Percentiles rank a stretch among this genome's conserved stretches.
phyloP scores from a whole-genome alignment of 2,113 vertebrate genomes.

The Corythornis madagascariensis region DNA sequence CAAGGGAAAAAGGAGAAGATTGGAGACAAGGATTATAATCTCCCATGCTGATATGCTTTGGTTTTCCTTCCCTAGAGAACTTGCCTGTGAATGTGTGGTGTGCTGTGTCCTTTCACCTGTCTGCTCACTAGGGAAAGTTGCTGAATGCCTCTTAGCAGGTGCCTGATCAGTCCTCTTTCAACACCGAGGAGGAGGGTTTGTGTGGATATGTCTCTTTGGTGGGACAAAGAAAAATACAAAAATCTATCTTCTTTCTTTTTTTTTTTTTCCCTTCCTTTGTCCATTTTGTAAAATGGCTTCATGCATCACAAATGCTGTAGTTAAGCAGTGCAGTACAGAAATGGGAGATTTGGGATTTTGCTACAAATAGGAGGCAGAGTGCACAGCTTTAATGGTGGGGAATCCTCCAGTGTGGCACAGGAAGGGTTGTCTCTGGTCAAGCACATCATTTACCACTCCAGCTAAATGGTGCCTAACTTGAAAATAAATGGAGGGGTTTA shows the following conservation, averaged over 20 bases:
- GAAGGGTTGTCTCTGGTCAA: neutral
- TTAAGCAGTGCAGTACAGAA: neutral
- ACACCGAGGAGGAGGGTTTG: neutral
- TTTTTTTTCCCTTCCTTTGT: too few species aligned
- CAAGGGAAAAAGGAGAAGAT: neutral
- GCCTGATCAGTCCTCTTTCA: neutral
- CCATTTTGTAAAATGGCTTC: neutral
- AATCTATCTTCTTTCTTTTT: neutral
- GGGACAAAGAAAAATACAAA: neutral
- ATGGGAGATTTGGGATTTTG: neutral
- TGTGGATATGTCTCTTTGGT: neutral
- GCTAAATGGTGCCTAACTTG: neutral
- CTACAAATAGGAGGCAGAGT: neutral
- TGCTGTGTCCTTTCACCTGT: conserved; percentile 7
- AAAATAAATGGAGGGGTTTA: neutral
- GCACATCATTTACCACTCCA: neutral
- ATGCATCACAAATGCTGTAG: neutral
- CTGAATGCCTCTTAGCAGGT: neutral
- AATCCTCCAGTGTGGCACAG: neutral
- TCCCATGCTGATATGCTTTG: neutral
- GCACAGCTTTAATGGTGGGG: neutral
- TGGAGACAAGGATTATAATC: neutral
- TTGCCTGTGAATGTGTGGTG: neutral
- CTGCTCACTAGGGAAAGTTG: neutral
- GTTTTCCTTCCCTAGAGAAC: neutral